A percentile compares a stretch with the other conserved stretches of the same genome.
Evolutionary conservation across 2,888 invertebrate species (phyloP).

Genomic region (Eupelmus urozonus): DNA sequence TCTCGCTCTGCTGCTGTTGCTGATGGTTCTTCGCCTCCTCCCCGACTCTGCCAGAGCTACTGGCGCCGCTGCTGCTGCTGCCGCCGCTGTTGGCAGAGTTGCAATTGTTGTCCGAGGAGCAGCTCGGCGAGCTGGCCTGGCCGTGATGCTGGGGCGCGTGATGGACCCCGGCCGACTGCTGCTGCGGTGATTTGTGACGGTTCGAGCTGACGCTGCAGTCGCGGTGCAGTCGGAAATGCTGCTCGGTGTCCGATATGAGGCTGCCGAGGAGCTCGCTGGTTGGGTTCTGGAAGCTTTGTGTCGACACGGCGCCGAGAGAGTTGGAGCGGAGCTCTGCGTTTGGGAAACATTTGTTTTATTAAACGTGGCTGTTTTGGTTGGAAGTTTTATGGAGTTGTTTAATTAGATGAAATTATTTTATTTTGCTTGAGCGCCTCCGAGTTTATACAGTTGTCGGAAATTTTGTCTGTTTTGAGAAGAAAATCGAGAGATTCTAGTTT

Average conservation of each 20-base stretch:
- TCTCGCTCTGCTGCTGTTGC: constrained; percentile 5
- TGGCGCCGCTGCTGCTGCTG: not conserved
- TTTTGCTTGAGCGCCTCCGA: no score
- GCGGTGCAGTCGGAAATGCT: constrained; percentile 80
- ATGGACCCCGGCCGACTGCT: not conserved
- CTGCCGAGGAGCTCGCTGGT: constrained; percentile 81
- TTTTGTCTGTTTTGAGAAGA: no score
- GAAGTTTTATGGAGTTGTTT: no score
- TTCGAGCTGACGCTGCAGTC: constrained; percentile 70
- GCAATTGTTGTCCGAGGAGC: not conserved
- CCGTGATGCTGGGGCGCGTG: not conserved
- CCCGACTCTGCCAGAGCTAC: not conserved
- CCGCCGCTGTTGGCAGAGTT: not conserved
- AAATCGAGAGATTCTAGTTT: no score
- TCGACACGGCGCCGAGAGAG: constrained; percentile 81
- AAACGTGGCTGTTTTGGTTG: no score
- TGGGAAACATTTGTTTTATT: no score
- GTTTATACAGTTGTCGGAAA: no score
- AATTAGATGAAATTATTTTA: no score
- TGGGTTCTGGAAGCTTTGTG: constrained; percentile 77
- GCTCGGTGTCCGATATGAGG: constrained; percentile 80
- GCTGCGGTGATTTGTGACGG: not conserved
- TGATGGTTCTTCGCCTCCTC: not conserved
- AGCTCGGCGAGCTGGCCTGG: not conserved
- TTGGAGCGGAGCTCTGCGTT: constrained; percentile 84